Conservation (phyloP, 2,113 vertebrate species). For the Mastomys coucha region DNA sequence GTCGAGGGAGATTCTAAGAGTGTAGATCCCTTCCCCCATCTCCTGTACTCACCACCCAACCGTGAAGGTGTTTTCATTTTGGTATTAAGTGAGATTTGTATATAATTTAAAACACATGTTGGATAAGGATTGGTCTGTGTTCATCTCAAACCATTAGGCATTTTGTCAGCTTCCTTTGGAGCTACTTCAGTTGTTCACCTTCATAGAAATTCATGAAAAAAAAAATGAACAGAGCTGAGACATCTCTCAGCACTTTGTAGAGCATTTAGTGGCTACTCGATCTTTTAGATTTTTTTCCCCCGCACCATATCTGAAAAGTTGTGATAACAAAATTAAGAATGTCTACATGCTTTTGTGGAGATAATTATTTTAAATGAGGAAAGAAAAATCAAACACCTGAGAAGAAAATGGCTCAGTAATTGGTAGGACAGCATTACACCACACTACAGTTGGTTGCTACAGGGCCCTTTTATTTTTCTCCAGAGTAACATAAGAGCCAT, state of each 20-base stretch:
- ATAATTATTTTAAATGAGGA: slow-evolving; percentile 68
- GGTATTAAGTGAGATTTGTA: not conserved
- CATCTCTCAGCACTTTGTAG: not conserved
- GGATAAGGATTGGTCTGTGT: not conserved
- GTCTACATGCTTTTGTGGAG: not conserved
- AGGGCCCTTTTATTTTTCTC: slow-evolving; percentile 61
- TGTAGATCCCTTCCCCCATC: accelerated
- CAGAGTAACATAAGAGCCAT: slow-evolving; percentile 61
- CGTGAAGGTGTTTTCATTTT: not conserved
- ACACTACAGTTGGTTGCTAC: not conserved
- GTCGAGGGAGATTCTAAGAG: not conserved
- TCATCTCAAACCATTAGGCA: not conserved
- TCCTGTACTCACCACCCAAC: accelerated
- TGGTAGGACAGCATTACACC: not conserved
- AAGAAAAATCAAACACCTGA: slow-evolving; percentile 48
- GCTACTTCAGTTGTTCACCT: not conserved
- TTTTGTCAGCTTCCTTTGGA: not conserved
- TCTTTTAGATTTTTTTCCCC: not conserved
- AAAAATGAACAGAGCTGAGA: not conserved
- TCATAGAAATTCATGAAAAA: not conserved
- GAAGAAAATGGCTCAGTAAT: slow-evolving; percentile 52
- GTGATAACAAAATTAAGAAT: slow-evolving; percentile 64
- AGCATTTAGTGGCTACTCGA: not conserved
- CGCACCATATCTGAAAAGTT: slow-evolving; percentile 35
- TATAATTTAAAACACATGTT: not conserved